phyloP scores from a whole-genome alignment of 2,888 invertebrate genomes.

The Gerosis bhagava region DNA sequence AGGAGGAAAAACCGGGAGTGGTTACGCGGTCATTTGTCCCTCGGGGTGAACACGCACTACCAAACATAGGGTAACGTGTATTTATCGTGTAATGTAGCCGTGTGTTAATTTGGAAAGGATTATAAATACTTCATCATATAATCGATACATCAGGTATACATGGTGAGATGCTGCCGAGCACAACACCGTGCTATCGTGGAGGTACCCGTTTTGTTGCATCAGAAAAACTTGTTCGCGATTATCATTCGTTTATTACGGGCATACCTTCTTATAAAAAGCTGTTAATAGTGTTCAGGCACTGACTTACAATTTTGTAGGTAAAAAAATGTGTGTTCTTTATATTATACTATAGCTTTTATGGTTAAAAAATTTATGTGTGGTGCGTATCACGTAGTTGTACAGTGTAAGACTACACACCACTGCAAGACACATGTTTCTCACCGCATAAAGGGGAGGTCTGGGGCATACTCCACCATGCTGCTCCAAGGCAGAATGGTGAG shows the following conservation, averaged over 20 bases:
- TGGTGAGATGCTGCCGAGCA: conserved; percentile 5
- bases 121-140: conserved; percentile 37
- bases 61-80: conserved; percentile 48
- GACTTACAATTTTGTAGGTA: conserved; percentile 1
- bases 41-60: conserved; percentile 59
- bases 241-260: conserved; percentile 21
- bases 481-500: too few relatives aligned
- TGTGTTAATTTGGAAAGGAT: conserved; percentile 42
- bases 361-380: too few relatives aligned
- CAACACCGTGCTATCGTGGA: background rate
- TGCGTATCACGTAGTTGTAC: too few relatives aligned
- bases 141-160: conserved; percentile 10
- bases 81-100: conserved; percentile 43
- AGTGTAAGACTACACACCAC: too few relatives aligned
- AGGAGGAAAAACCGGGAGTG: conserved; percentile 64
- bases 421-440: background rate
- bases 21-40: conserved; percentile 71
- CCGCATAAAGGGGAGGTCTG: too few relatives aligned
- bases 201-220: conserved; percentile 11
- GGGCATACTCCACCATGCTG: too few relatives aligned
- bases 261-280: conserved; percentile 8
- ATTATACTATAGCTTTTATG: too few relatives aligned
- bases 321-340: too few relatives aligned
- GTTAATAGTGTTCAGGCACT: conserved; percentile 8
- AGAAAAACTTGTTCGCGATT: conserved; percentile 20